phyloP scores from a whole-genome alignment of 1,140 invertebrate species.

The Megathymus violae region DNA sequence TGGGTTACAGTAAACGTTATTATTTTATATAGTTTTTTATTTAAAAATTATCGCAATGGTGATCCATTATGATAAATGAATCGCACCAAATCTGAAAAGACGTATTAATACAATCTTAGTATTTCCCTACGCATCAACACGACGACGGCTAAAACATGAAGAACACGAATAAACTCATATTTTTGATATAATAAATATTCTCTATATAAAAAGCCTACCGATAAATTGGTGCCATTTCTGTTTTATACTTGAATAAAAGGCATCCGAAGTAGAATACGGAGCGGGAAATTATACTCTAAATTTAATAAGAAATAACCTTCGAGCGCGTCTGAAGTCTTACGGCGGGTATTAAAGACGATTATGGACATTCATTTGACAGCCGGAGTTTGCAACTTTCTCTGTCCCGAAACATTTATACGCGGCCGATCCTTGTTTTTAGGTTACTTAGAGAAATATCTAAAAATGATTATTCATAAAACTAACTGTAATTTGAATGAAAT shows the following conservation, averaged over 20 bases:
- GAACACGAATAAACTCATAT: too few species aligned
- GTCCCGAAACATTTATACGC: slow-evolving; percentile 35
- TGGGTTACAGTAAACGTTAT: too few species aligned
- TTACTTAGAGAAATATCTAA: slow-evolving; percentile 35
- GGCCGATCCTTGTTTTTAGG: slow-evolving; percentile 35
- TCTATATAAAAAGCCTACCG: too few species aligned
- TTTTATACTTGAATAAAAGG: not conserved
- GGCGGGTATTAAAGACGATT: slow-evolving; percentile 6
- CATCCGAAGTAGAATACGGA: not conserved
- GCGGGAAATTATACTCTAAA: slow-evolving; percentile 13
- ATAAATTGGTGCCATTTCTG: not conserved
- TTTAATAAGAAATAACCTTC: slow-evolving; percentile 22
- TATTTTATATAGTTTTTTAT: too few species aligned
- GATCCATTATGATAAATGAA: too few species aligned
- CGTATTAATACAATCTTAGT: too few species aligned
- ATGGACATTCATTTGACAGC: slow-evolving; percentile 45
- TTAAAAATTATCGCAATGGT: too few species aligned
- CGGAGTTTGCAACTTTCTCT: slow-evolving; percentile 39
- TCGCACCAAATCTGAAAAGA: too few species aligned
- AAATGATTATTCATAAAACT: slow-evolving; percentile 46
- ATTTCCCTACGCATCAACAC: too few species aligned
- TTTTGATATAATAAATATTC: too few species aligned
- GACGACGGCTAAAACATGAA: too few species aligned
- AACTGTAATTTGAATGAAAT: slow-evolving; percentile 43
- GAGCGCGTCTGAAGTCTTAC: slow-evolving; percentile 6